These are phyloP conservation scores for Pseudomyrmex sp. DNA, from an alignment of 1,140 invertebrate species.

Conservation along the genomic window DNA sequence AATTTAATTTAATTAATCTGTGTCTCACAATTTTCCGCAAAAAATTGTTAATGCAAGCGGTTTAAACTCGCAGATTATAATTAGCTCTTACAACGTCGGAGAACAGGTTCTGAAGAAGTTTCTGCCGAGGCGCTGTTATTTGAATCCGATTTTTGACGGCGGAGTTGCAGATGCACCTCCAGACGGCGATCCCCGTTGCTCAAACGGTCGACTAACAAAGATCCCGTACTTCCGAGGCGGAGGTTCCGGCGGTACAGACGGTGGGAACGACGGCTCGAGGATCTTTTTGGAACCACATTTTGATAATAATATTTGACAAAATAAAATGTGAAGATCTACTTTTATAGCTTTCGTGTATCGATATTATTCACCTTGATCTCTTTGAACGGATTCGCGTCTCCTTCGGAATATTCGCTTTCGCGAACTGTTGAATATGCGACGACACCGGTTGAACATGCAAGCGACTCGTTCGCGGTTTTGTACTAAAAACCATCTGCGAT, in stretches of 20 bases:
- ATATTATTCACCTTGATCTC: conserved; percentile 71
- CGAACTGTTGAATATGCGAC: conserved; percentile 19
- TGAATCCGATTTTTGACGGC: conserved; percentile 75
- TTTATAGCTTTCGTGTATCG: neutral
- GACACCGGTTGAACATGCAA: conserved; percentile 42
- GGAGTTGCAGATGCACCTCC: conserved; percentile 39
- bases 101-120: conserved; percentile 66
- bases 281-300: conserved; percentile 63
- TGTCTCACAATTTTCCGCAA: neutral
- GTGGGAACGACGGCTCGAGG: conserved; percentile 78
- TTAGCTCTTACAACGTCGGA: conserved; percentile 37
- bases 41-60: neutral
- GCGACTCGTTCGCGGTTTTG: conserved; percentile 59
- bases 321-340: neutral
- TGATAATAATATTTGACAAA: neutral
- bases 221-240: conserved; percentile 78
- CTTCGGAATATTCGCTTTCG: conserved; percentile 51
- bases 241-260: conserved; percentile 70
- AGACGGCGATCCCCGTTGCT: conserved; percentile 61
- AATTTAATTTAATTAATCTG: neutral
- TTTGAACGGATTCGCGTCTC: conserved; percentile 62
- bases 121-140: conserved; percentile 74
- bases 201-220: conserved; percentile 76
- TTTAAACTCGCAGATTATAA: neutral
- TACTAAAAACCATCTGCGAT: conserved; percentile 76